phyloP scores from a whole-genome alignment of 1,140 invertebrate genomes.

The Tachypleus tridentatus region DNA sequence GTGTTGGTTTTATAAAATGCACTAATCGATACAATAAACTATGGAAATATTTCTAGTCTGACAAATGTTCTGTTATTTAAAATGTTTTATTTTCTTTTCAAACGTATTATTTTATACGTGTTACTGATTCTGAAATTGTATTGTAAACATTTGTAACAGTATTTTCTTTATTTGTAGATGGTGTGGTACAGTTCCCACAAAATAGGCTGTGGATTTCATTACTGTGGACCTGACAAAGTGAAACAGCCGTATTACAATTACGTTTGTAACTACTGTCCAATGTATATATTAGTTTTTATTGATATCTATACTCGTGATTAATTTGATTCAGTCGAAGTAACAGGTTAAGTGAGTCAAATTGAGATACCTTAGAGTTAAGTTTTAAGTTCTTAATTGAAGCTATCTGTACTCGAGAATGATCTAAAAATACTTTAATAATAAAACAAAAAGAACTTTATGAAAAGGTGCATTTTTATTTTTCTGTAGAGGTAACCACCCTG shows the following conservation, averaged over 20 bases:
- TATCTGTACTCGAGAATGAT: neutral
- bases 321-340: neutral
- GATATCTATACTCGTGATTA: neutral
- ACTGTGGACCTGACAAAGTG: slow-evolving; percentile 46
- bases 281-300: slow-evolving; percentile 44
- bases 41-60: no score
- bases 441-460: neutral
- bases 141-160: no score
- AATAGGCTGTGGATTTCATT: slow-evolving; percentile 60
- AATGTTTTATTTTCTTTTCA: no score
- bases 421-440: neutral
- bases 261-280: slow-evolving; percentile 76
- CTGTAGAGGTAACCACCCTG: slow-evolving; percentile 14
- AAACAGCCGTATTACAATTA: slow-evolving; percentile 59
- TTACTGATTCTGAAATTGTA: no score
- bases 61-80: no score
- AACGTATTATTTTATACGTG: no score
- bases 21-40: no score
- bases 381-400: no score
- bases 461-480: slow-evolving; percentile 2
- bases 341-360: no score
- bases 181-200: slow-evolving; percentile 66
- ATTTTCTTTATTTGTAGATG: slow-evolving; percentile 14
- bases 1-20: no score
- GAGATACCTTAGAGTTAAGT: no score